phyloP scores from a whole-genome alignment of 2,113 vertebrate genomes.

The Pseudonaja textilis region DNA sequence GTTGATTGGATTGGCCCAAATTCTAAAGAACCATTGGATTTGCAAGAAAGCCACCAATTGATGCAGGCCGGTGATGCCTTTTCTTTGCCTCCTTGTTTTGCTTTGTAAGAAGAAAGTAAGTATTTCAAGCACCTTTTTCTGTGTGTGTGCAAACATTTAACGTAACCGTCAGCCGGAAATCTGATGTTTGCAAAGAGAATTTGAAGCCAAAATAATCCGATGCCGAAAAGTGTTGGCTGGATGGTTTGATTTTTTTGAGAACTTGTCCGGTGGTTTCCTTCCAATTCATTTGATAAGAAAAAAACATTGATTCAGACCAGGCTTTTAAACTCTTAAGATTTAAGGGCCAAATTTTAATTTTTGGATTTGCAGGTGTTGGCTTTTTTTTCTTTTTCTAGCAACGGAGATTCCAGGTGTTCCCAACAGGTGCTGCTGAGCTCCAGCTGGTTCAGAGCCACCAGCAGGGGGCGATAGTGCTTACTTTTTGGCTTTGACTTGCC shows the following conservation, averaged over 20 bases:
- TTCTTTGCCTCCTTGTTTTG: not conserved
- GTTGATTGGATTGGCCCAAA: not conserved
- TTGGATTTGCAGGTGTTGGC: not conserved
- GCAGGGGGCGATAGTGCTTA: not conserved
- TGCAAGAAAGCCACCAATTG: not conserved
- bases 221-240: not conserved
- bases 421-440: not conserved
- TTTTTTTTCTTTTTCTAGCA: no score
- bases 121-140: not conserved
- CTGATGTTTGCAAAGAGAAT: not conserved
- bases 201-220: not conserved
- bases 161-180: no score
- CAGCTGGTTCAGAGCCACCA: not conserved
- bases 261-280: not conserved
- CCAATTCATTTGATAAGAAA: not conserved
- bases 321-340: not conserved
- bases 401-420: not conserved
- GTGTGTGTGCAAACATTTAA: not conserved
- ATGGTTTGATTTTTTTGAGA: not conserved
- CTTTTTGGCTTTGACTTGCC: not conserved
- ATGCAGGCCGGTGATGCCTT: not conserved
- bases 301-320: no score
- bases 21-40: not conserved
- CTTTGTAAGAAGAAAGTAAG: not conserved
- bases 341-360: not conserved